A percentile compares a stretch with the other conserved stretches of the same genome.
phyloP scores from a whole-genome alignment of 2,113 vertebrate species.

The Callospermophilus lateralis region DNA sequence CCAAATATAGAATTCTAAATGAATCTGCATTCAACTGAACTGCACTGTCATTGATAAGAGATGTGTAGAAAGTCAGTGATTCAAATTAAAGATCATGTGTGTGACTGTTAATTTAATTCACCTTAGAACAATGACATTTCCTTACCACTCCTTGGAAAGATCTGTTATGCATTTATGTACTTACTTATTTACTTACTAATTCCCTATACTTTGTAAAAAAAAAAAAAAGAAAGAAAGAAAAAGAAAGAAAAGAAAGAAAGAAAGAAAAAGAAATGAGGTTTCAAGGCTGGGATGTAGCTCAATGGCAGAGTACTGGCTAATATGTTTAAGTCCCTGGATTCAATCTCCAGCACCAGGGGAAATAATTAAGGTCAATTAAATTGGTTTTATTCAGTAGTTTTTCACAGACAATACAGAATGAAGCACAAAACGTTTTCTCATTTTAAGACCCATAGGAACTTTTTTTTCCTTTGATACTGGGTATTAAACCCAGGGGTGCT shows the following conservation, averaged over 20 bases:
- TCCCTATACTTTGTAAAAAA: not conserved
- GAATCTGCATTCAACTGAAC: not conserved
- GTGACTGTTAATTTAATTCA: not conserved
- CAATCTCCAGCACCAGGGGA: not conserved
- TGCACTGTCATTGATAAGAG: not conserved
- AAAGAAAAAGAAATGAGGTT: not conserved
- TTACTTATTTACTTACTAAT: not conserved
- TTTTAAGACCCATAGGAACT: not conserved
- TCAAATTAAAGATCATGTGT: not conserved
- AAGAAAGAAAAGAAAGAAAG: not conserved
- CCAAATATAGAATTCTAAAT: not conserved
- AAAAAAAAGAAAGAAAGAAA: not conserved
- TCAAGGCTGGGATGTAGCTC: no score
- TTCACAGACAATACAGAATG: not conserved
- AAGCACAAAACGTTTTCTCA: not conserved
- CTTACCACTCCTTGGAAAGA: not conserved
- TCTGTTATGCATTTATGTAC: no score
- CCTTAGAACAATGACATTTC: not conserved
- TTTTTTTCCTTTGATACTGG: no score
- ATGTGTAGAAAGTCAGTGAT: not conserved
- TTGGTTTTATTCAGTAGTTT: slow-evolving; percentile 2
- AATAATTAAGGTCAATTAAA: not conserved
- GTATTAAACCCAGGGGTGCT: no score
- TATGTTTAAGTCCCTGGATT: not conserved
- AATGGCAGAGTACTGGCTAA: not conserved